Conservation (phyloP, 2,888 invertebrate genomes). For the Linyphia triangularis region DNA sequence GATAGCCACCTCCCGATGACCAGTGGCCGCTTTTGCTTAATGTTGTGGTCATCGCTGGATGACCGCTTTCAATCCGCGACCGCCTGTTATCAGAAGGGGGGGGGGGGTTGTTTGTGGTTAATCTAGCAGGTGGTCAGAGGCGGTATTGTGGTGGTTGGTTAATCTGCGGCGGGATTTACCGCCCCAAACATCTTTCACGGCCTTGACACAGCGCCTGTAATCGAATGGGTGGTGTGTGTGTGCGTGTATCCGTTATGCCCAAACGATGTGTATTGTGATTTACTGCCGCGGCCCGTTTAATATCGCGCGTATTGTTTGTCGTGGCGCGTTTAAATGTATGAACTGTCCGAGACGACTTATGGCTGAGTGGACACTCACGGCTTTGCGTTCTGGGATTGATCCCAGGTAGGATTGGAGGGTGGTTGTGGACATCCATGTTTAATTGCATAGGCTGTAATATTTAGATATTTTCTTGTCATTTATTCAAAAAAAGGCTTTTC, state of each 20-base stretch:
- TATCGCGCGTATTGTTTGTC: not conserved
- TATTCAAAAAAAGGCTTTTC: too few species aligned
- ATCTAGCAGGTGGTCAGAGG: constrained; percentile 68
- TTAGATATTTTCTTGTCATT: too few species aligned
- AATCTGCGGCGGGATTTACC: constrained; percentile 37
- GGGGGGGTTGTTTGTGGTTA: constrained; percentile 61
- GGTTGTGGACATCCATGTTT: too few species aligned
- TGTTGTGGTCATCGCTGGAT: constrained; percentile 66
- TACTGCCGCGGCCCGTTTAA: not conserved
- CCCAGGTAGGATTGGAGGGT: too few species aligned
- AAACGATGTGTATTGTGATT: constrained; percentile 12
- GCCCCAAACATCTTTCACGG: not conserved
- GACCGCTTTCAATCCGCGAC: constrained; percentile 31
- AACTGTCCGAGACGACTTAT: not conserved
- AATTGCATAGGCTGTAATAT: too few species aligned
- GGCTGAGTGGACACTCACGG: too few species aligned
- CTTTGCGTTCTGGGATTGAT: too few species aligned
- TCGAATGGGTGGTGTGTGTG: not conserved
- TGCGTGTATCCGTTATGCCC: constrained; percentile 3
- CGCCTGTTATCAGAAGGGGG: constrained; percentile 29
- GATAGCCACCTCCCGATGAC: constrained; percentile 42
- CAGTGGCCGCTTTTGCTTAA: constrained; percentile 57
- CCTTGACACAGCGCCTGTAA: not conserved
- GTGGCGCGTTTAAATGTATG: not conserved
- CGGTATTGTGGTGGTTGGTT: constrained; percentile 38